These are phyloP conservation scores for Archips crataeganus DNA, from an alignment of 2,888 invertebrate species.

Conservation along the genomic window DNA sequence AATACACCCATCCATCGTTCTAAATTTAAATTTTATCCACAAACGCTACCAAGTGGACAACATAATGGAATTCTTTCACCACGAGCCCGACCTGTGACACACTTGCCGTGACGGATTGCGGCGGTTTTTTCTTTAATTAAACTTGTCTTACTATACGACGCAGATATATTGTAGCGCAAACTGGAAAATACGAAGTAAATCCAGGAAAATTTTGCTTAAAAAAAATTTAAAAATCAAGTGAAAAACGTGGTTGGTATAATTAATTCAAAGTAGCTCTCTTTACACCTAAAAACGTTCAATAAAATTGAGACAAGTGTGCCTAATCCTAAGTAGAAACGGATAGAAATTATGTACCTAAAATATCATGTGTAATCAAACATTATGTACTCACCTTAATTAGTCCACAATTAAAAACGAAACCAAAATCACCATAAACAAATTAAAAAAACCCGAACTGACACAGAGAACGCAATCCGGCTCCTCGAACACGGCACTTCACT, in stretches of 20 bases:
- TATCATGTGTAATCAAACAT: neutral
- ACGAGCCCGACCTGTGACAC: constrained; percentile 37
- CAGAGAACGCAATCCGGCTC: constrained; percentile 35
- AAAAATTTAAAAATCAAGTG: neutral
- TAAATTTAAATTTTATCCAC: constrained; percentile 29
- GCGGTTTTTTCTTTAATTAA: constrained; percentile 41
- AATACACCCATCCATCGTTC: constrained; percentile 10
- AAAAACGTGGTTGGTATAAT: no score
- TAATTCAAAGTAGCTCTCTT: neutral
- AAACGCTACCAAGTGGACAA: constrained; percentile 34
- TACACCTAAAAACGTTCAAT: neutral
- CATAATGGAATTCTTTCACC: constrained; percentile 37
- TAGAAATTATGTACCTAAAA: neutral
- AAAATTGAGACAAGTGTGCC: neutral
- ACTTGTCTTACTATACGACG: constrained; percentile 13
- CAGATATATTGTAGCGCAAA: neutral
- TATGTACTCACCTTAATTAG: constrained; percentile 31
- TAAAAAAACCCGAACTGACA: constrained; percentile 29
- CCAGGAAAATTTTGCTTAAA: neutral
- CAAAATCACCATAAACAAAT: constrained; percentile 31
- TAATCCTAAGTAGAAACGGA: neutral
- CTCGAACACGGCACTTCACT: constrained; percentile 40
- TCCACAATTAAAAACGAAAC: constrained; percentile 19
- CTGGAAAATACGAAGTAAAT: neutral
- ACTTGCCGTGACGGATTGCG: constrained; percentile 40